Base-by-base conservation (phyloP, 2,113 vertebrate genomes). In the Rhineura floridana region DNA sequence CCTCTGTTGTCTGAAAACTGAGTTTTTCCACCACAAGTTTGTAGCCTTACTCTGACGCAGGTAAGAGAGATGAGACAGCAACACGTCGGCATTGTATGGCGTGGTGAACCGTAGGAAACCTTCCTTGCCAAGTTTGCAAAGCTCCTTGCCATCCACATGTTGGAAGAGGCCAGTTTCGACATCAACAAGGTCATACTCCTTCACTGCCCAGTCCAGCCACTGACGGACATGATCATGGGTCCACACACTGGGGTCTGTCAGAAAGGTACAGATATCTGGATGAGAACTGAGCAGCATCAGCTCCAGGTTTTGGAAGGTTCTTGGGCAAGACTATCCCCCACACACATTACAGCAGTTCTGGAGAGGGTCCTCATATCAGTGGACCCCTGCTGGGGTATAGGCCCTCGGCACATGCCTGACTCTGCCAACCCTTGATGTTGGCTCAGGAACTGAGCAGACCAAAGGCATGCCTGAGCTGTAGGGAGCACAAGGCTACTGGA, bases 201-300 rank as follows among this genome's bases (percentile, higher is more conserved):
- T 98, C 84, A 98, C 97, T n/a, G 98, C 98, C 98, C 98, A 98
- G 92, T 98, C 97, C 92, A 98, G 89, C 98, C 98, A 98, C 95
- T 98, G 98, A 13, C 96, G 91, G 73, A 98, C 98, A 0, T 98
- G 97, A 79, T 98, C 97, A 88, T 97, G 97, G 1, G 96, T 97
- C 98, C 98, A 98, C 6, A 97, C 97, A 92, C 97, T 95, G 0
- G 97, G 97, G 81, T 97, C 97, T 98, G 94, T 21, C 5, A 62
- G 36, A 77, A 79, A 72, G 84, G 87, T 87, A 85, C 17, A 46
- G 52, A 73, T 77, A 55, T 3, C 1, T 12, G 52, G 23, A 9
- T 30, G 48, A 25, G 28, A 39, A 42, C 39, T 28, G 2, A 28
- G 33, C 65, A 80, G 10, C 25, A 33, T 81, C 12, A 19, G 55